A percentile compares a stretch with the other conserved stretches of the same genome.
Evolutionary conservation across 2,888 invertebrate species (phyloP).

Genomic region (Chrysopilus asiliformis): DNA sequence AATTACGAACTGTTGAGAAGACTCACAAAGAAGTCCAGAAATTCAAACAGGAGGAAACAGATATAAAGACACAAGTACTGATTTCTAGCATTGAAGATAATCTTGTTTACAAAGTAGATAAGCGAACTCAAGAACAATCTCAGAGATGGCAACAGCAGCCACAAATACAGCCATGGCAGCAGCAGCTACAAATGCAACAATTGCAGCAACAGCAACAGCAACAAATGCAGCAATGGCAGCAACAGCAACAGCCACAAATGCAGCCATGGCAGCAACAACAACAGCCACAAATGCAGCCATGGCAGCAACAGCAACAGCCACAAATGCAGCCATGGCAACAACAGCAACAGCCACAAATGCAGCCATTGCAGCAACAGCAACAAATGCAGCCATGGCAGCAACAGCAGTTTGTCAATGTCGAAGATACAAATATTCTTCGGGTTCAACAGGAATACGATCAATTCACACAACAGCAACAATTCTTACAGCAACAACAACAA

Average conservation of each 20-base stretch:
- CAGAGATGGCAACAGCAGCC: slow-evolving; percentile 25
- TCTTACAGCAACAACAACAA: slow-evolving; percentile 9
- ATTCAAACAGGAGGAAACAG: slow-evolving; percentile 36
- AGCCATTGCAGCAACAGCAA: slow-evolving; percentile 20
- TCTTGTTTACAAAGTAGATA: no score
- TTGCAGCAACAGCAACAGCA: slow-evolving; percentile 21
- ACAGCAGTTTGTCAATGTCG: slow-evolving; percentile 17
- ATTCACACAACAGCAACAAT: slow-evolving; percentile 14
- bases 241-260: slow-evolving; percentile 19
- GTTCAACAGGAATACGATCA: slow-evolving; percentile 17
- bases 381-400: slow-evolving; percentile 27
- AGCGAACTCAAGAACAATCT: slow-evolving; percentile 28
- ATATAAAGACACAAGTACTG: no score
- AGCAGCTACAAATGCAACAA: not conserved
- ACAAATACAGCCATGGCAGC: not conserved
- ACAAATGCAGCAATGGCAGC: slow-evolving; percentile 25
- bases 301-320: slow-evolving; percentile 18
- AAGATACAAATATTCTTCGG: slow-evolving; percentile 19
- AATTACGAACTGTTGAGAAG: slow-evolving; percentile 32
- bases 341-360: slow-evolving; percentile 17
- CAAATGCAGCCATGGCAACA: slow-evolving; percentile 25
- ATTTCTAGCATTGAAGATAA: no score
- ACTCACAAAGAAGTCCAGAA: slow-evolving; percentile 32
- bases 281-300: slow-evolving; percentile 27
- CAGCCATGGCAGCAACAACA: slow-evolving; percentile 21